Base-by-base conservation (phyloP, 1,140 invertebrate genomes). In the Eumaeus atala region DNA sequence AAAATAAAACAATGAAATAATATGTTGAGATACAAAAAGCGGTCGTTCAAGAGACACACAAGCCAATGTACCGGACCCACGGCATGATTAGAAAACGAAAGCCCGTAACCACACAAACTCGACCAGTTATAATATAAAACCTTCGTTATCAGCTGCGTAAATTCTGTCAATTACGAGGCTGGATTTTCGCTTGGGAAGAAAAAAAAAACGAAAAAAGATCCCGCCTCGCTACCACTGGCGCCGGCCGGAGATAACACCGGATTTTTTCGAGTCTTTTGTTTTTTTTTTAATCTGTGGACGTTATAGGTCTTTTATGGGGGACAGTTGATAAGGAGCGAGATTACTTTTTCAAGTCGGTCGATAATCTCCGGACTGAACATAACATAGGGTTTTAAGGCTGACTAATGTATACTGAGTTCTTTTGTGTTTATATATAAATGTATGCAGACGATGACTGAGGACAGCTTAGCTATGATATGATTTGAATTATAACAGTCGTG, bases 251-350 rank as follows among this genome's bases (percentile, higher is more conserved):
- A 78, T 78, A 78, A 78, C 58, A 57, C 57, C 40, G 61, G 60
- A 62, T 69, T 76, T 67, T 74, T 75, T 68, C 56, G 56, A 68
- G 54, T 63, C 70, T 72, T 74, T 73, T 77, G 68, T 77, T 56
- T 70, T 69, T n/a, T 72, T 76, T 72, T 70, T 64, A 53, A 59
- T 70, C 56, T 56, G 51, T 54, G 62, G 65, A 65, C 69, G 61
- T 72, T 69, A 76, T 74, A 73, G 74, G 72, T 67, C 68, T 69
- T 77, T 77, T 77, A 75, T 77, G 72, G 72, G 64, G 72, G 67
- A 75, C 72, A 72, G 51, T 60, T 60, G 71, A 74, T 76, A 74
- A 74, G 47, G 62, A 37, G 40, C 40, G 53, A 68, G 62, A 66
- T 67, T 71, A 64, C 59, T 67, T 63, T 67, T 74, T 66, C 49